phyloP scores from a whole-genome alignment of 2,797 vertebrate species.

The Momotus momota region DNA sequence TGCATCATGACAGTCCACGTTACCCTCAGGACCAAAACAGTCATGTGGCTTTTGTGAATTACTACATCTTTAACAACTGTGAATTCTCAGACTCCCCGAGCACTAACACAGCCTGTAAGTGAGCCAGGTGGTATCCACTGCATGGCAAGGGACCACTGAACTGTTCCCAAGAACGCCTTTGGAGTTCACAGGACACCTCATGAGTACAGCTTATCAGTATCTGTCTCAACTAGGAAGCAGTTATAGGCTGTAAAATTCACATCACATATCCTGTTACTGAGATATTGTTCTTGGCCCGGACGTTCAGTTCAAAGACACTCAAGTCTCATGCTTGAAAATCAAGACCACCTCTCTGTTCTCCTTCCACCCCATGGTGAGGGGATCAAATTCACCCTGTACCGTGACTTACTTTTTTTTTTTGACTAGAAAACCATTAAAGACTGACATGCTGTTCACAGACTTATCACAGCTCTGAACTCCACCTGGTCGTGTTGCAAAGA shows the following conservation, averaged over 20 bases:
- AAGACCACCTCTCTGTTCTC: constrained; percentile 26
- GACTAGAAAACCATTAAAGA: constrained; percentile 9
- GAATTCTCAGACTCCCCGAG: neutral
- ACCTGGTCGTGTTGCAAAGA: neutral
- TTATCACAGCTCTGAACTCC: neutral
- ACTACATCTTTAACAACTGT: neutral
- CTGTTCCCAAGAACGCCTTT: neutral
- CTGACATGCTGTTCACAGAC: neutral
- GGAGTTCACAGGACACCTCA: constrained; percentile 14
- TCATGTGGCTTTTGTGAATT: neutral
- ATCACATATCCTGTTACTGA: constrained; percentile 23
- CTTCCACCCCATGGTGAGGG: neutral
- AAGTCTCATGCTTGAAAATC: neutral
- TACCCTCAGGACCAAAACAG: neutral
- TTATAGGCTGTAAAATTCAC: constrained; percentile 48
- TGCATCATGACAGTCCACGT: neutral
- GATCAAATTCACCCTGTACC: constrained; percentile 17
- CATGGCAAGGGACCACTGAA: neutral
- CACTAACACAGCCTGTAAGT: neutral
- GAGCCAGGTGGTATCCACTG: neutral
- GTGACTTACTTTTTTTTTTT: neutral
- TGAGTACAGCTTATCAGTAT: constrained; percentile 25
- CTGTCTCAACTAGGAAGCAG: constrained; percentile 31
- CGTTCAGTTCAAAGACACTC: constrained; percentile 24
- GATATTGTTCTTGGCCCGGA: constrained; percentile 50